Conservation (phyloP, 2,797 vertebrate species). For the Enteromius fasciolatus region DNA sequence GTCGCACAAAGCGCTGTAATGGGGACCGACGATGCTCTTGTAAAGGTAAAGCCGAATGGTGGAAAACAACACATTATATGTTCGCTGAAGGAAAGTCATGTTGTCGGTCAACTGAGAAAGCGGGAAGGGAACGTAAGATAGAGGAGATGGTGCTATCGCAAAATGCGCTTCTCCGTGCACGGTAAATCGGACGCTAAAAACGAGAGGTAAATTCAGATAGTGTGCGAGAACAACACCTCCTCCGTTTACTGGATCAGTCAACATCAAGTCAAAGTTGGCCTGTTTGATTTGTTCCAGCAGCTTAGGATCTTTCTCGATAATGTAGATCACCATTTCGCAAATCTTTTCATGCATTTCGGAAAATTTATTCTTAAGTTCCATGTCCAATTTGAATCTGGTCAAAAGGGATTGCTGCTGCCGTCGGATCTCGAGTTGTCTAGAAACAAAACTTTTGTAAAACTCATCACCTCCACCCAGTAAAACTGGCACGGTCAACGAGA, state of each 20-base stretch:
- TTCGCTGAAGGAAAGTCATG: conserved; percentile 54
- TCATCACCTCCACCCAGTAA: conserved; percentile 45
- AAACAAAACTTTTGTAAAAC: conserved; percentile 53
- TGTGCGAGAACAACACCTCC: conserved; percentile 65
- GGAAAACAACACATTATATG: conserved; percentile 60
- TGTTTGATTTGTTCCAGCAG: conserved; percentile 50
- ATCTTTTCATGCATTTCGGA: conserved; percentile 56
- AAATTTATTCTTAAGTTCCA: conserved; percentile 55
- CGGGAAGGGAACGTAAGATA: conserved; percentile 59
- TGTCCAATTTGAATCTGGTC: conserved; percentile 56
- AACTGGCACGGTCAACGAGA: conserved; percentile 44
- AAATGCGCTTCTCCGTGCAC: conserved; percentile 67
- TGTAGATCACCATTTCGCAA: conserved; percentile 54
- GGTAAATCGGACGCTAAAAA: conserved; percentile 65
- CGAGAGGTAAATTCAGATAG: conserved; percentile 58
- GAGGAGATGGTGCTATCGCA: conserved; percentile 59
- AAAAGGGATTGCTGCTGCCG: conserved; percentile 43
- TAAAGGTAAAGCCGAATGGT: conserved; percentile 47
- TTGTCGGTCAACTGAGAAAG: conserved; percentile 54
- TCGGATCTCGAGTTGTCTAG: conserved; percentile 53
- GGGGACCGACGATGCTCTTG: conserved; percentile 47
- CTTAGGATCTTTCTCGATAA: conserved; percentile 58
- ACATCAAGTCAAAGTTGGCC: conserved; percentile 60
- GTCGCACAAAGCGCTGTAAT: conserved; percentile 53
- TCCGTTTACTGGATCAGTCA: conserved; percentile 65